Base-by-base conservation (phyloP, 2,113 vertebrate species). In the Chaenocephalus aceratus region DNA sequence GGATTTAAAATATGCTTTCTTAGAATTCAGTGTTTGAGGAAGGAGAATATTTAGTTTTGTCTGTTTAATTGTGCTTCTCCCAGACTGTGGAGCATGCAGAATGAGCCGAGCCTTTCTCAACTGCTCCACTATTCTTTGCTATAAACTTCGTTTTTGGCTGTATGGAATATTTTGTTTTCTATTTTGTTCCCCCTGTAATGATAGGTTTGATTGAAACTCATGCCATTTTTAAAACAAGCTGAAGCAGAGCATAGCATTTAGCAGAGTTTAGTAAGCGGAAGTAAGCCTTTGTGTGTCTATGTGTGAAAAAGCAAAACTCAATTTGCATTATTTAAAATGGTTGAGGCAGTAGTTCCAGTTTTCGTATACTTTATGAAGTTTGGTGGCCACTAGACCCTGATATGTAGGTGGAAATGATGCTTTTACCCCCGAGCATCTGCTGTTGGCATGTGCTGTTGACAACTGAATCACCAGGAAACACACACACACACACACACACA, bases 401-500 rank as follows among this genome's bases (percentile, higher is more conserved):
- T 80, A 68, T 63, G 68, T 58, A 71, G 53, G 64, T 60, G 72
- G 62, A 66, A 74, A 78, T 10, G 34, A 77, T 34, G 66, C 49
- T 65, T 86, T 73, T 72, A 57, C 62, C 80, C 65, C 49, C 48
- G 53, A 84, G 81, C 75, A 72, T 52, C 77, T 75, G 72, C 75
- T 80, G 72, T 65, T 80, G 82, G 66, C 86, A 77, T 83, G 77
- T 77, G 54, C 62, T 85, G 53, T 60, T 79, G 83, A 79, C 76
- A 75, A 72, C 21, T 88, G 86, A 85, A 79, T 88, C 79, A 77
- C 23, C 63, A 54, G 49, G 69, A 85, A 26, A 60, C 56, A 61
- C 44, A 72, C 69, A 64, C 53, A 59, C 36, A 41, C 36, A 48
- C 64, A 41, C 70, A 67, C 21, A 71, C 64, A 61, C 34, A 52